These are phyloP conservation scores for Spilosoma lubricipeda DNA, from an alignment of 2,888 invertebrate genomes.

Conservation along the genomic window DNA sequence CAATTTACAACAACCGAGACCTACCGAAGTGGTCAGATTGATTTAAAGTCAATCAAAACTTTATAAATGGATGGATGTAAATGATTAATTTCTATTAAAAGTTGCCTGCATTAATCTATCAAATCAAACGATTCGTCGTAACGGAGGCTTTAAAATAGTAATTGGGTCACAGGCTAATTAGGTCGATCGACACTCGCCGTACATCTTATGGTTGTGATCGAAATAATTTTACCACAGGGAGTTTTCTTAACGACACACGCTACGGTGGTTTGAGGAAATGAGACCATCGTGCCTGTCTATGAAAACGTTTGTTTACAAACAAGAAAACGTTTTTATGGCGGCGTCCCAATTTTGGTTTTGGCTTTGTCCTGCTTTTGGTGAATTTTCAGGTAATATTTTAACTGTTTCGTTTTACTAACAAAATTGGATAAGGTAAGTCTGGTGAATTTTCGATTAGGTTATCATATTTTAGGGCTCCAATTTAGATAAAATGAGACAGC, in stretches of 20 bases:
- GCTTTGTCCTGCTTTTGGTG: slow-evolving; percentile 12
- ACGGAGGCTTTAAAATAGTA: slow-evolving; percentile 70
- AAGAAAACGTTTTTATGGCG: slow-evolving; percentile 25
- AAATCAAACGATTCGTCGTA: slow-evolving; percentile 64
- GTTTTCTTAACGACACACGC: slow-evolving; percentile 71
- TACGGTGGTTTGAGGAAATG: slow-evolving; percentile 56
- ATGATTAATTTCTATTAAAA: slow-evolving; percentile 47
- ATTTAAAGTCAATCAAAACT: slow-evolving; percentile 1
- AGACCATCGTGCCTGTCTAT: slow-evolving; percentile 41
- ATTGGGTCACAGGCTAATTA: slow-evolving; percentile 75
- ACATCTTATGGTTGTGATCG: slow-evolving; percentile 72
- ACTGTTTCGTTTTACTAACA: slow-evolving; percentile 23
- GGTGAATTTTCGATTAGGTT: background rate
- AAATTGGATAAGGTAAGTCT: slow-evolving; percentile 8
- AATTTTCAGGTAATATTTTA: slow-evolving; percentile 30
- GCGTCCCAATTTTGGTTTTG: slow-evolving; percentile 14
- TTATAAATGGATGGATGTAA: background rate
- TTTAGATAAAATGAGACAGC: background rate
- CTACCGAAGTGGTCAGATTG: background rate
- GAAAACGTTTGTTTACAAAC: slow-evolving; percentile 50
- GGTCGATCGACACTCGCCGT: slow-evolving; percentile 63
- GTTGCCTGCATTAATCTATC: slow-evolving; percentile 57
- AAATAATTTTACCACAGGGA: slow-evolving; percentile 74
- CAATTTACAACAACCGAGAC: background rate
- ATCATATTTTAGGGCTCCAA: background rate